Percentiles rank a stretch among this genome's conserved stretches.
These are phyloP conservation scores for Hyposmocoma kahamanoa DNA, from an alignment of 1,140 invertebrate genomes.

Conservation along the genomic window DNA sequence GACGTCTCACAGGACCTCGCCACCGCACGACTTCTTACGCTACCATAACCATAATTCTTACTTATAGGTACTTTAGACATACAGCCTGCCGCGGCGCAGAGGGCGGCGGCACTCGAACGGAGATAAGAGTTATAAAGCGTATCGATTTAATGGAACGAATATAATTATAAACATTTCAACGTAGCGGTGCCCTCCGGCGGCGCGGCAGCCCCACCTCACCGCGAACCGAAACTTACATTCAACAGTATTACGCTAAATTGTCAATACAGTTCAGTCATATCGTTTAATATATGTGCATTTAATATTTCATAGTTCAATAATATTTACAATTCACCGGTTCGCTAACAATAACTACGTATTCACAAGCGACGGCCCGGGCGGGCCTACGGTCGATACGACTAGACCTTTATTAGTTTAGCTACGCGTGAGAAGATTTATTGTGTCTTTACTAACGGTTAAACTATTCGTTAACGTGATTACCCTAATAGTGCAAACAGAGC, in stretches of 20 bases:
- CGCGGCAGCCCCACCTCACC: slow-evolving; percentile 22
- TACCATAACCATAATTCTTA: slow-evolving; percentile 39
- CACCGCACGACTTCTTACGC: slow-evolving; percentile 35
- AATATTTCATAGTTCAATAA: slow-evolving; percentile 30
- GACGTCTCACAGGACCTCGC: slow-evolving; percentile 37
- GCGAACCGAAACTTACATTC: slow-evolving; percentile 26
- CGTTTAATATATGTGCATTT: slow-evolving; percentile 37
- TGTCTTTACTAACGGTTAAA: slow-evolving; percentile 37
- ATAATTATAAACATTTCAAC: slow-evolving; percentile 30
- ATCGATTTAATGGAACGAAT: slow-evolving; percentile 50
- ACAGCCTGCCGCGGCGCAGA: slow-evolving; percentile 29
- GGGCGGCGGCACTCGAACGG: slow-evolving; percentile 20
- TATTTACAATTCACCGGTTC: slow-evolving; percentile 36
- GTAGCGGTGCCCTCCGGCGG: slow-evolving; percentile 21
- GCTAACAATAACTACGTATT: slow-evolving; percentile 34
- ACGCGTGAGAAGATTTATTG: slow-evolving; percentile 36
- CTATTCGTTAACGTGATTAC: slow-evolving; percentile 34
- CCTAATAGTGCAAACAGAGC: slow-evolving; percentile 34
- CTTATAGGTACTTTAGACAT: slow-evolving; percentile 39
- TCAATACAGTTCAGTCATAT: slow-evolving; percentile 43
- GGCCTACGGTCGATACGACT: slow-evolving; percentile 26
- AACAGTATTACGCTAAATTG: slow-evolving; percentile 29
- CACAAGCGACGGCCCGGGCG: slow-evolving; percentile 29
- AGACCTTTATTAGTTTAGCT: slow-evolving; percentile 27
- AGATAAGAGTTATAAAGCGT: slow-evolving; percentile 57